Evolutionary conservation across 2,888 invertebrate genomes (phyloP).

Genomic region (Agrotis clavis): DNA sequence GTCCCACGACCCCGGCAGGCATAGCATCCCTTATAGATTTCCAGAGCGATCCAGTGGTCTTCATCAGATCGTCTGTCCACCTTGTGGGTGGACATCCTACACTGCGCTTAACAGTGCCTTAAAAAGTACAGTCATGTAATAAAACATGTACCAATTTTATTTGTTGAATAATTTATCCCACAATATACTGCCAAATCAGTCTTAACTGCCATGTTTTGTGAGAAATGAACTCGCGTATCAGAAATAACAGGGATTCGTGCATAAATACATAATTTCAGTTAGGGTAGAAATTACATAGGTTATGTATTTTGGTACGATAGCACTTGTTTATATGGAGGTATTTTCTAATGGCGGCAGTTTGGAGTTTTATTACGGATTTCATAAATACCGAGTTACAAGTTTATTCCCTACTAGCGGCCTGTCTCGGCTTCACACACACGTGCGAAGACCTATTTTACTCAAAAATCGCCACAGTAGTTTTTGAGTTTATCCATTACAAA

Average conservation of each 20-base stretch:
- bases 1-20: too few species aligned
- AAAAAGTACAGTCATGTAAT: neutral
- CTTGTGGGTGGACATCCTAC: too few species aligned
- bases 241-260: conserved; percentile 19
- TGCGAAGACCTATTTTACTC: too few species aligned
- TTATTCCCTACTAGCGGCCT: neutral
- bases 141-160: conserved; percentile 15
- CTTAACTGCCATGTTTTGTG: conserved; percentile 17
- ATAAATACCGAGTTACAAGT: neutral
- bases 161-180: conserved; percentile 10
- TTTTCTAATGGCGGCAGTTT: too few species aligned
- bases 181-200: conserved; percentile 27
- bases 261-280: conserved; percentile 39
- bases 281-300: conserved; percentile 7
- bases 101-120: neutral
- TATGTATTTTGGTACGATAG: neutral
- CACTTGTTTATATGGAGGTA: neutral
- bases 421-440: too few species aligned
- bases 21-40: too few species aligned
- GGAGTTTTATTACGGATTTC: neutral
- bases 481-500: too few species aligned
- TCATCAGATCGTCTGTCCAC: too few species aligned
- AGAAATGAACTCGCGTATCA: conserved; percentile 41
- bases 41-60: too few species aligned
- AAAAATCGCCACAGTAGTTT: too few species aligned